Percentiles rank a stretch among this genome's conserved stretches.
Evolutionary conservation across 1,140 invertebrate species (phyloP).

Genomic region (Polypedilum pembai): DNA sequence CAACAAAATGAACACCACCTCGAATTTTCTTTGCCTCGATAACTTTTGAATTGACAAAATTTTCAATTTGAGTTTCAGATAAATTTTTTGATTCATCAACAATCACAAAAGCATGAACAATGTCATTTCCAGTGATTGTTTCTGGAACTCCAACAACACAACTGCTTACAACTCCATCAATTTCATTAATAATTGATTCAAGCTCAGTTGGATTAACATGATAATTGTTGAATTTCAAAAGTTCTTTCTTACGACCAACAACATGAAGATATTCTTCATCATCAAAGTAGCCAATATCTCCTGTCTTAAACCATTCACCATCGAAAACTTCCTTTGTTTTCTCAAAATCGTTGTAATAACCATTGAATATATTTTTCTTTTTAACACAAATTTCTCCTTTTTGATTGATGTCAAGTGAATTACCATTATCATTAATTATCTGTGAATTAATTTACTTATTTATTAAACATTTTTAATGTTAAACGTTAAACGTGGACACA

Average conservation of each 20-base stretch:
- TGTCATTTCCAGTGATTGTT: conserved; percentile 50
- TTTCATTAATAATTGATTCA: conserved; percentile 56
- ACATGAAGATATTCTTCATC: conserved; percentile 55
- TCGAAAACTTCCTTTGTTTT: no score
- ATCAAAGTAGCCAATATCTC: conserved; percentile 65
- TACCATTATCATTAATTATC: conserved; percentile 42
- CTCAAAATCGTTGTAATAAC: conserved; percentile 41
- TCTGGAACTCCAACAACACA: conserved; percentile 61
- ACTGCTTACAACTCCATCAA: conserved; percentile 54
- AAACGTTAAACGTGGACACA: no score
- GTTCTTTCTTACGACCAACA: conserved; percentile 57
- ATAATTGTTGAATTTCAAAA: conserved; percentile 59
- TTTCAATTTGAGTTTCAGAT: not conserved
- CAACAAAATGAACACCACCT: conserved; percentile 52
- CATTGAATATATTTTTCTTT: conserved; percentile 47
- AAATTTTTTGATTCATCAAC: conserved; percentile 44
- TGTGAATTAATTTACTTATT: not conserved
- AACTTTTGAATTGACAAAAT: not conserved
- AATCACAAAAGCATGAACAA: no score
- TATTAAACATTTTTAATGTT: no score
- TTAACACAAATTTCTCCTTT: conserved; percentile 49
- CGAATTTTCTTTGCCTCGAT: conserved; percentile 45
- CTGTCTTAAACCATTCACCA: conserved; percentile 60
- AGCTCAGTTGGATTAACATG: conserved; percentile 68
- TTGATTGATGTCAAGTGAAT: conserved; percentile 45